Evolutionary conservation across 2,113 vertebrate species (phyloP).

Genomic region (Ceratotherium simum): DNA sequence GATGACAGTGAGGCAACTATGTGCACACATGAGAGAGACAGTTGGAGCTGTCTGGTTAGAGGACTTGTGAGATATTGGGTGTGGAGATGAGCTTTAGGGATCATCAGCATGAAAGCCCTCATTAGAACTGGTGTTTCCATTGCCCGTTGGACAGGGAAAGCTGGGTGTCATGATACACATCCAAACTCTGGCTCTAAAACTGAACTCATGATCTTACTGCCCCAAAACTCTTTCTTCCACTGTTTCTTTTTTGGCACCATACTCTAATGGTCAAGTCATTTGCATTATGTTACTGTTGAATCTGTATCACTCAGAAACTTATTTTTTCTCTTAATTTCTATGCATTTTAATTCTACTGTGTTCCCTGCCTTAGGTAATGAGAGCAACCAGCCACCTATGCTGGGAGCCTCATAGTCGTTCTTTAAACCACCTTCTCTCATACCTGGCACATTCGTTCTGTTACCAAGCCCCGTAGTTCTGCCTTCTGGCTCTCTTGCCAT

Average conservation of each 20-base stretch:
- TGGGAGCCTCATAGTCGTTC: background rate
- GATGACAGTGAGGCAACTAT: background rate
- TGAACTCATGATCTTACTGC: background rate
- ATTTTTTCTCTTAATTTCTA: background rate
- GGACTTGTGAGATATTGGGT: background rate
- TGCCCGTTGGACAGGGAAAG: background rate
- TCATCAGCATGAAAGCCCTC: background rate
- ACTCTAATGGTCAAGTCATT: background rate
- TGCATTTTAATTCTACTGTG: background rate
- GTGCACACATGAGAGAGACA: too few species aligned
- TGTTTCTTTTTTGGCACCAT: background rate
- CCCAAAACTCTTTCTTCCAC: background rate
- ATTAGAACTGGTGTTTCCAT: background rate
- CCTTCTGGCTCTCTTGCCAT: background rate
- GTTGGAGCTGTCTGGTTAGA: background rate
- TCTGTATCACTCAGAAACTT: background rate
- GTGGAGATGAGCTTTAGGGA: background rate
- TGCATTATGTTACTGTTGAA: background rate
- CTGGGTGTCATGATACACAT: fast-evolving
- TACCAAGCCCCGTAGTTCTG: background rate
- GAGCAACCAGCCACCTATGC: background rate
- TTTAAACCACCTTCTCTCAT: background rate
- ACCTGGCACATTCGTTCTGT: too few species aligned
- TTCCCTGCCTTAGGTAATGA: background rate
- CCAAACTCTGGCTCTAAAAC: background rate